Base-by-base conservation (phyloP, 1,140 invertebrate species). In the Phocides pigmalion region DNA sequence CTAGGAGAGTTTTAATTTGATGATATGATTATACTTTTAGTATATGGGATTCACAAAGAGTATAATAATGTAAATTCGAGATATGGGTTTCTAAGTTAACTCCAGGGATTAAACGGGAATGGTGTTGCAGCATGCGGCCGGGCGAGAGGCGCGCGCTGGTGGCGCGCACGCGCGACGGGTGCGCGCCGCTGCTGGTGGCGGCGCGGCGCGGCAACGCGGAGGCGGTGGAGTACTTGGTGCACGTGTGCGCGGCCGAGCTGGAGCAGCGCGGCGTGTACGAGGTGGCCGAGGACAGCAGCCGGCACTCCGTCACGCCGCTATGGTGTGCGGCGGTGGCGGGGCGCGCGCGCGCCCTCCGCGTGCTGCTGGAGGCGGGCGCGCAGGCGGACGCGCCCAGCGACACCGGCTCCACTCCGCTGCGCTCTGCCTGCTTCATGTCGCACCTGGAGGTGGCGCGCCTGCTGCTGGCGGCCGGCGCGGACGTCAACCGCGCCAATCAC, bases 311-410 rank as follows among this genome's bases (percentile, higher is more conserved):
- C 0, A 97, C 97, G 0, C 97, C 97, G 9, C 87, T 98, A n/a
- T 98, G 97, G 97, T 98, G 96, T 91, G 97, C 97, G 9, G 95
- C 97, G 4, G 97, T 98, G 4, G 95, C 96, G n/a, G 97, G 97
- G 11, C 95, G 95, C 68, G 78, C 98, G 9, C 92, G 93, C 41
- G 95, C 98, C 58, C 94, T 98, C 14, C 94, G 95, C 76, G 95
- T 94, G 84, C 91, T 99, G 17, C 93, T 97, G 4, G 91, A 94
- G 19, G 93, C 97, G 78, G 96, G 96, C 42, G 97, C 97, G 39
- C 93, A 97, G 77, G 94, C 98, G 6, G 94, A 97, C 92, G 95
- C 96, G 16, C 93, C 95, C n/a, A 97, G 96, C 0, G 97, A 98
- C 91, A 95, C 95, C 19, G 97, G 97, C 46, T 98, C 97, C 9